Evolutionary conservation across 1,140 invertebrate genomes (phyloP).

Genomic region (Eupristina koningsbergeri): DNA sequence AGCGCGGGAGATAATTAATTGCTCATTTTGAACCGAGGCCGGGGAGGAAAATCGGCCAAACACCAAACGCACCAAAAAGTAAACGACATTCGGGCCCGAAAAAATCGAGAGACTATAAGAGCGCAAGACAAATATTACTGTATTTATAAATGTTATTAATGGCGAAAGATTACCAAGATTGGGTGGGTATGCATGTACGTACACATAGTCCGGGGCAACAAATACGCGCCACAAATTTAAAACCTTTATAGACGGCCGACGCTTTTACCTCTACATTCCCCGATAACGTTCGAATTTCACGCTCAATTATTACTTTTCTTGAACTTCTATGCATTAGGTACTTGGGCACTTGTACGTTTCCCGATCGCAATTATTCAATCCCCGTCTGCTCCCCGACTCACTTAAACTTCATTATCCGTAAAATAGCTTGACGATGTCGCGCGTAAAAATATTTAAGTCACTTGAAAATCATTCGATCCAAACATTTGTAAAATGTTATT

Average conservation of each 20-base stretch:
- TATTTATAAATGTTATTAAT: constrained; percentile 50
- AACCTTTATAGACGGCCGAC: background rate
- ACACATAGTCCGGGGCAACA: background rate
- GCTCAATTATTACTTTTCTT: constrained; percentile 10
- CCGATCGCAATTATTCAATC: background rate
- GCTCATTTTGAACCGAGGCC: constrained; percentile 23
- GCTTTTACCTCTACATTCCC: background rate
- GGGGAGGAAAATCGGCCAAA: background rate
- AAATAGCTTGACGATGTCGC: no score
- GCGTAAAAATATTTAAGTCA: no score
- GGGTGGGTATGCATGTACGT: no score
- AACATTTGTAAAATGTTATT: no score
- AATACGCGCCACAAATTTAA: constrained; percentile 30
- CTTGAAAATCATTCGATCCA: no score
- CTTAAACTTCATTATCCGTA: no score
- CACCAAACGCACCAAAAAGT: background rate
- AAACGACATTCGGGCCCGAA: background rate
- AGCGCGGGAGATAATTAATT: constrained; percentile 40
- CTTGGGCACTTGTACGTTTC: no score
- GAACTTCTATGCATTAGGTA: background rate
- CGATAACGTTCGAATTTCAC: constrained; percentile 12
- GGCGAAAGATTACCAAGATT: constrained; percentile 31
- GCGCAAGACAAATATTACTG: constrained; percentile 45
- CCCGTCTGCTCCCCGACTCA: background rate
- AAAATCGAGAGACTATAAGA: background rate